phyloP scores from a whole-genome alignment of 2,113 vertebrate genomes.

The Rhynchomys soricoides region DNA sequence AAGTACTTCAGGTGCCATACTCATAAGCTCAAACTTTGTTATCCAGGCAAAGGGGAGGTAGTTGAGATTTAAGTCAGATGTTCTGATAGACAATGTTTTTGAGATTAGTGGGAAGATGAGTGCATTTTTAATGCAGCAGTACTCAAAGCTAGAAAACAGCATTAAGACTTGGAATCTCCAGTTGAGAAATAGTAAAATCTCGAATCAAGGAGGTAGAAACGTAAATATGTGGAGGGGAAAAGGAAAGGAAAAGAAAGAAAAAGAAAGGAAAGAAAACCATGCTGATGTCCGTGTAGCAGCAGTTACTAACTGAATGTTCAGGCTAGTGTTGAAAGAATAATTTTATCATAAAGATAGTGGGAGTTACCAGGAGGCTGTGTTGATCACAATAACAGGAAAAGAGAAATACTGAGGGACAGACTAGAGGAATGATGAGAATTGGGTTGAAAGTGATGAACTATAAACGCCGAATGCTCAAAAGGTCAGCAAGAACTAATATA shows the following conservation, averaged over 20 bases:
- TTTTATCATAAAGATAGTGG: conserved; percentile 8
- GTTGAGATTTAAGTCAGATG: conserved; percentile 27
- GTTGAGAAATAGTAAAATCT: conserved; percentile 41
- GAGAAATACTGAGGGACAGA: background rate
- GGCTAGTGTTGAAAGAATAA: conserved; percentile 20
- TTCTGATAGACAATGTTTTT: conserved; percentile 43
- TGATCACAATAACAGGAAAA: conserved; percentile 24
- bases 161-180: background rate
- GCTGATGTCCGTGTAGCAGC: background rate
- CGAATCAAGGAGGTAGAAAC: background rate
- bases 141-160: background rate
- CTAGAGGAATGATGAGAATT: background rate
- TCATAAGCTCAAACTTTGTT: conserved; percentile 5
- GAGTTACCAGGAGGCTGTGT: background rate
- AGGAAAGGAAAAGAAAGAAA: background rate
- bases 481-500: conserved; percentile 2
- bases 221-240: background rate
- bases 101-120: conserved; percentile 1
- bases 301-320: conserved; percentile 35
- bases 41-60: conserved; percentile 1
- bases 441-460: conserved; percentile 3
- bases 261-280: conserved; percentile 21
- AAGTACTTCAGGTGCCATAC: background rate
- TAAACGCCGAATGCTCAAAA: background rate
- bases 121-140: conserved; percentile 54